Conservation (phyloP, 2,113 vertebrate species). For the Cranoglanis bouderius region DNA sequence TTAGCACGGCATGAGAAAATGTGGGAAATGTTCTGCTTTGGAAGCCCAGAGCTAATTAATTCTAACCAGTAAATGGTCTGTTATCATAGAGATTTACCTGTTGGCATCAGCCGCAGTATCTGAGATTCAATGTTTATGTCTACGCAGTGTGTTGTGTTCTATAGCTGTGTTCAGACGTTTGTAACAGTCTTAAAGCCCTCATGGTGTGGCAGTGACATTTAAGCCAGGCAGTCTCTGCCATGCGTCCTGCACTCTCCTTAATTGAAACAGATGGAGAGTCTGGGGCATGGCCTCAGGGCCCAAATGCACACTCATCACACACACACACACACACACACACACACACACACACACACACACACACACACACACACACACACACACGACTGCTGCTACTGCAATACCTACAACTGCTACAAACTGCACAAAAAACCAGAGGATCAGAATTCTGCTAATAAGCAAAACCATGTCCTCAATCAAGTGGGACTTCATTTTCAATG, state of each 20-base stretch:
- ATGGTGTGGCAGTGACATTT: constrained; percentile 50
- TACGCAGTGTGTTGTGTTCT: constrained; percentile 8
- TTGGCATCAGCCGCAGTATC: neutral
- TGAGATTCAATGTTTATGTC: neutral
- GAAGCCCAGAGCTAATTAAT: neutral
- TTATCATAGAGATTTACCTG: neutral
- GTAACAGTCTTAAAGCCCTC: constrained; percentile 22
- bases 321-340: neutral
- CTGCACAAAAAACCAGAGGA: neutral
- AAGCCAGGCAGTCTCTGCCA: constrained; percentile 32
- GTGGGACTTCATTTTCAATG: neutral
- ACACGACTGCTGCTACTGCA: constrained; percentile 11
- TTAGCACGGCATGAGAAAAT: constrained; percentile 23
- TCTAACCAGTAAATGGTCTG: neutral
- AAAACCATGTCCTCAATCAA: neutral
- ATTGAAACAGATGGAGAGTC: constrained; percentile 56
- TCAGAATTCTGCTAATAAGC: constrained; percentile 9
- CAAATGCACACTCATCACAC: constrained; percentile 2
- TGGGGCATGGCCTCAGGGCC: constrained; percentile 41
- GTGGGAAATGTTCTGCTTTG: neutral
- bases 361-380: neutral
- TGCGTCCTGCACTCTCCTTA: constrained; percentile 49
- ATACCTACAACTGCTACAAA: constrained; percentile 10
- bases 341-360: neutral
- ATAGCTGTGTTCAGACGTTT: constrained; percentile 25